These are phyloP conservation scores for Apamea crenata DNA, from an alignment of 2,888 invertebrate species.

Conservation along the genomic window DNA sequence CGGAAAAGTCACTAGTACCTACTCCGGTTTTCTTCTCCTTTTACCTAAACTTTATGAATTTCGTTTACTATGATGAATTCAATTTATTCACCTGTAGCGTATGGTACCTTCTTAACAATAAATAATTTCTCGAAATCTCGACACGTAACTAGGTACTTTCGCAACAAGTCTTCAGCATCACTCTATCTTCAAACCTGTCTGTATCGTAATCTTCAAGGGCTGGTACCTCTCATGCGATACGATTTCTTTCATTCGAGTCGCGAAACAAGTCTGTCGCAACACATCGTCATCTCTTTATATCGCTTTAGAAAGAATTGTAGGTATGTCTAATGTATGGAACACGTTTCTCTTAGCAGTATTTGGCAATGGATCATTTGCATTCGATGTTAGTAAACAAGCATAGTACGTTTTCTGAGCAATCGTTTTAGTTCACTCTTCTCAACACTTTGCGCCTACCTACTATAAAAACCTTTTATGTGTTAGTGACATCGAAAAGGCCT, in stretches of 20 bases:
- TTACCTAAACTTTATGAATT: not conserved
- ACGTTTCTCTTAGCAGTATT: constrained; percentile 30
- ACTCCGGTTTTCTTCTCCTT: not conserved
- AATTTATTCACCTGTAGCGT: not conserved
- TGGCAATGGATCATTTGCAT: constrained; percentile 11
- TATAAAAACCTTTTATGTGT: not conserved
- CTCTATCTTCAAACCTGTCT: constrained; percentile 8
- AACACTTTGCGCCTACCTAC: not conserved
- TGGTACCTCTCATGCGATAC: constrained; percentile 9
- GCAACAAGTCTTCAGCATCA: not conserved
- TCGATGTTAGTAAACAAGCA: not conserved
- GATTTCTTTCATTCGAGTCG: constrained; percentile 38
- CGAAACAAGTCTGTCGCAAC: constrained; percentile 42
- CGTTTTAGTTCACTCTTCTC: not conserved
- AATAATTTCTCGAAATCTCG: not conserved
- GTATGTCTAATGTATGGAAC: constrained; percentile 37
- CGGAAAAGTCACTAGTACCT: not conserved
- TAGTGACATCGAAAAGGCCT: not conserved
- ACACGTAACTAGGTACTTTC: not conserved
- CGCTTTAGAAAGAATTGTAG: constrained; percentile 23
- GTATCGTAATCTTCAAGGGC: constrained; percentile 39
- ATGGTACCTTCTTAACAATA: not conserved
- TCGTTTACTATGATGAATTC: not conserved
- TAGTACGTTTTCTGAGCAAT: not conserved
- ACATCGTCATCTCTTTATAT: constrained; percentile 9